Evolutionary conservation across 2,888 invertebrate genomes (phyloP).

Genomic region (Campaea margaritaria): DNA sequence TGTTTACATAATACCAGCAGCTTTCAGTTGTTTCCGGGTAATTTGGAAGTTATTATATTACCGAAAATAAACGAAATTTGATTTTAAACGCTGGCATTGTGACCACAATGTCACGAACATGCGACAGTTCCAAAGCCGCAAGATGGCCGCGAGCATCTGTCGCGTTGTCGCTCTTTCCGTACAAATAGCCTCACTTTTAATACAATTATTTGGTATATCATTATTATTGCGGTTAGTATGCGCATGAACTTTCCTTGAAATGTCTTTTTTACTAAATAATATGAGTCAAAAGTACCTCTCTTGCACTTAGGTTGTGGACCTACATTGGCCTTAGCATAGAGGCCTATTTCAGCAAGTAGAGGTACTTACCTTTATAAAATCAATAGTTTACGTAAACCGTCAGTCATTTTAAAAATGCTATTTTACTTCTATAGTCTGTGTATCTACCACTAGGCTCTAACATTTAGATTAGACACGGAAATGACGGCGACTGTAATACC

Average conservation of each 20-base stretch:
- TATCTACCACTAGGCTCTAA: too few species aligned
- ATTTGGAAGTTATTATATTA: conserved; percentile 62
- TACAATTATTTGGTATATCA: conserved; percentile 72
- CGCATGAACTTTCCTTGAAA: conserved; percentile 63
- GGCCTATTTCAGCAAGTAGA: too few species aligned
- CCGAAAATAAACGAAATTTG: conserved; percentile 66
- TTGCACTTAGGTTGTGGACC: too few species aligned
- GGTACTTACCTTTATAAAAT: too few species aligned
- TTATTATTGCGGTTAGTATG: conserved; percentile 74
- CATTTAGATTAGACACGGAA: conserved; percentile 31
- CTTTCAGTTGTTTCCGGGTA: conserved; percentile 60
- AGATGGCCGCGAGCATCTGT: conserved; percentile 83
- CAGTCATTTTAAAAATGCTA: too few species aligned
- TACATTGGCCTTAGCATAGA: too few species aligned
- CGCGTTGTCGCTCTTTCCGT: conserved; percentile 79
- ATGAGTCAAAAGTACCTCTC: neutral
- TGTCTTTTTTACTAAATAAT: conserved; percentile 5
- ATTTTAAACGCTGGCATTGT: conserved; percentile 79
- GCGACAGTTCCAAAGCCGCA: conserved; percentile 71
- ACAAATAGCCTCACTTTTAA: conserved; percentile 74
- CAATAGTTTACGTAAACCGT: too few species aligned
- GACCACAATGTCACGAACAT: conserved; percentile 79
- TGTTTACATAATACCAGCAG: conserved; percentile 58
- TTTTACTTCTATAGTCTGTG: too few species aligned
- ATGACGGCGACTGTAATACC: conserved; percentile 33